These are phyloP conservation scores for Incurvaria masculella DNA, from an alignment of 2,888 invertebrate species.

Conservation along the genomic window DNA sequence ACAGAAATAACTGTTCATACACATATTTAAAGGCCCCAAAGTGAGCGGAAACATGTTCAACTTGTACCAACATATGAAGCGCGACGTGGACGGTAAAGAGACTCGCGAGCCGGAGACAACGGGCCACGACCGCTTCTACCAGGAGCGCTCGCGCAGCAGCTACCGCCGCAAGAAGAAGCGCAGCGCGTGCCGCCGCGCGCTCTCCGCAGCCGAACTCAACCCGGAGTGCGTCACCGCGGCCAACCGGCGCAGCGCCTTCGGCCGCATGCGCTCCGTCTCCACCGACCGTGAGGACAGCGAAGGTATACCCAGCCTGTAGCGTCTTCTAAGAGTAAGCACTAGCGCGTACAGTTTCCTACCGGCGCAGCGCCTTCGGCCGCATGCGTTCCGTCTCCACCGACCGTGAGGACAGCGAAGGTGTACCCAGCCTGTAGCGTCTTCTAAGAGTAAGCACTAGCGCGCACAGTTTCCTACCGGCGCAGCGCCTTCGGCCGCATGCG, in stretches of 20 bases:
- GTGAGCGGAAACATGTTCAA: no score
- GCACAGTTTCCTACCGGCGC: no score
- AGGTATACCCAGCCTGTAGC: constrained; percentile 29
- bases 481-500: no score
- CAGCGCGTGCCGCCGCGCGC: constrained; percentile 61
- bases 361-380: no score
- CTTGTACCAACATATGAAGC: constrained; percentile 67
- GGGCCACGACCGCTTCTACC: constrained; percentile 79
- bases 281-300: constrained; percentile 60
- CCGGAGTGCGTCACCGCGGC: constrained; percentile 62
- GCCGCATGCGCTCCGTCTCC: constrained; percentile 61
- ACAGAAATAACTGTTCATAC: no score
- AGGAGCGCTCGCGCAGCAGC: constrained; percentile 57
- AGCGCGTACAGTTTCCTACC: no score
- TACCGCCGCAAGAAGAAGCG: constrained; percentile 53
- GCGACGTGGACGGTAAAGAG: constrained; percentile 51
- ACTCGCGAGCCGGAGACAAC: constrained; percentile 60
- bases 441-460: no score
- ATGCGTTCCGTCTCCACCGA: no score
- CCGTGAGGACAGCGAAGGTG: no score
- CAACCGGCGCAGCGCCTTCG: constrained; percentile 59
- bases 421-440: no score
- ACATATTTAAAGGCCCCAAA: no score
- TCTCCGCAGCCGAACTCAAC: constrained; percentile 67
- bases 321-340: no score